Evolutionary conservation across 2,113 vertebrate genomes (phyloP).

Genomic region (Machaerirhynchus nigripectus): DNA sequence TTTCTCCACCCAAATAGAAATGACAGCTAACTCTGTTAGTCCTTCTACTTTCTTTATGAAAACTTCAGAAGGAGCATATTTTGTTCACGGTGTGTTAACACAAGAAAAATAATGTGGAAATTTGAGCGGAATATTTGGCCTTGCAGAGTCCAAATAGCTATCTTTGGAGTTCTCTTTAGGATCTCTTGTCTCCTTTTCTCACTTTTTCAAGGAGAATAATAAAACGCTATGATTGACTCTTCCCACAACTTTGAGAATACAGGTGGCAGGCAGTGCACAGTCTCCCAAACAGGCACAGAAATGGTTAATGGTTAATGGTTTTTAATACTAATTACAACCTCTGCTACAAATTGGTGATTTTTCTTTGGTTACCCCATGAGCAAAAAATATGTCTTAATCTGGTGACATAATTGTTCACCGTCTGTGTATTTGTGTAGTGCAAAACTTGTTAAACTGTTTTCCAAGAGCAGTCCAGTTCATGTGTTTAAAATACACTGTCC

Average conservation of each 20-base stretch:
- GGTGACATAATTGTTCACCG: neutral
- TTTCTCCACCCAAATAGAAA: neutral
- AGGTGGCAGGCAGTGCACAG: neutral
- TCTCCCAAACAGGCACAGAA: neutral
- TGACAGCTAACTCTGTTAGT: neutral
- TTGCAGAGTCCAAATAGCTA: neutral
- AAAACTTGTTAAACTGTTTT: neutral
- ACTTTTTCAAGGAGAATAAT: neutral
- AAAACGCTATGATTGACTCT: neutral
- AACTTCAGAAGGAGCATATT: neutral
- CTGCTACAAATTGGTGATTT: neutral
- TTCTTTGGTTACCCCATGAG: neutral
- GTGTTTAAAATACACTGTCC: neutral
- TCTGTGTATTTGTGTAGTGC: neutral
- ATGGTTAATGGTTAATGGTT: too few species aligned
- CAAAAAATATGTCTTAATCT: neutral
- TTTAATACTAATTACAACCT: neutral
- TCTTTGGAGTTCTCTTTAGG: neutral
- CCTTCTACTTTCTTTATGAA: neutral
- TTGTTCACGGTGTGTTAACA: neutral
- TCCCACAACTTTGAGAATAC: neutral
- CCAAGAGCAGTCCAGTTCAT: neutral
- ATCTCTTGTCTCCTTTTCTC: neutral
- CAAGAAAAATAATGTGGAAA: neutral
- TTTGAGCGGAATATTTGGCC: neutral